Conservation (phyloP, 2,797 vertebrate species). For the Melanotaenia nigrans region DNA sequence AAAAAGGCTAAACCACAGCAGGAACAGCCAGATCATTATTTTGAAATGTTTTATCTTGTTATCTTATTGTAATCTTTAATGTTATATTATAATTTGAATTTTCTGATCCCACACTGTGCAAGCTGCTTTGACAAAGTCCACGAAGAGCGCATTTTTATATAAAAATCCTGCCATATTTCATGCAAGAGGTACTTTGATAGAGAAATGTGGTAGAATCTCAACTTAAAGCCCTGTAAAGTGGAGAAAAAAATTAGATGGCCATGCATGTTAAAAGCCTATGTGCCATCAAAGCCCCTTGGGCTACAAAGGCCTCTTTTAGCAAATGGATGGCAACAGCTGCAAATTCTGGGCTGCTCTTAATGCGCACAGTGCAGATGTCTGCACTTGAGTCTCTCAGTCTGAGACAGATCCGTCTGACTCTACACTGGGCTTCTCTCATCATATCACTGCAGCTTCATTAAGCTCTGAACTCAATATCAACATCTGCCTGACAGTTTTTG, state of each 20-base stretch:
- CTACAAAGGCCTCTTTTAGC: constrained; percentile 78
- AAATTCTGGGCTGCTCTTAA: constrained; percentile 73
- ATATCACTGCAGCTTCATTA: constrained; percentile 63
- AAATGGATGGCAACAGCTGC: constrained; percentile 80
- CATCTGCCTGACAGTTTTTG: constrained; percentile 57
- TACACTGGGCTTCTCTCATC: constrained; percentile 56
- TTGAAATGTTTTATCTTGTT: neutral
- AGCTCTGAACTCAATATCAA: constrained; percentile 46
- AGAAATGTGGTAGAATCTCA: constrained; percentile 51
- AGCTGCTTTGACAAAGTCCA: constrained; percentile 11
- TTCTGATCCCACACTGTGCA: constrained; percentile 10
- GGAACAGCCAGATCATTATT: neutral
- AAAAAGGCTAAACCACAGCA: neutral
- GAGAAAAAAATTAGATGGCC: constrained; percentile 48
- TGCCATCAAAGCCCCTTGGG: constrained; percentile 77
- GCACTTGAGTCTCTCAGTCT: constrained; percentile 71
- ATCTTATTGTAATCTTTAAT: neutral
- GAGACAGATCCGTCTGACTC: constrained; percentile 70
- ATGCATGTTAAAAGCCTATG: constrained; percentile 78
- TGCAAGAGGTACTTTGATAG: constrained; percentile 42
- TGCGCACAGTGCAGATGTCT: constrained; percentile 76
- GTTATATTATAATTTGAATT: constrained; percentile 7
- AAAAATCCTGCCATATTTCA: constrained; percentile 43
- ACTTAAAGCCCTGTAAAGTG: constrained; percentile 35
- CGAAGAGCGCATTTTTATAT: constrained; percentile 28